These are phyloP conservation scores for Drepana falcataria DNA, from an alignment of 2,888 invertebrate species.

Conservation along the genomic window DNA sequence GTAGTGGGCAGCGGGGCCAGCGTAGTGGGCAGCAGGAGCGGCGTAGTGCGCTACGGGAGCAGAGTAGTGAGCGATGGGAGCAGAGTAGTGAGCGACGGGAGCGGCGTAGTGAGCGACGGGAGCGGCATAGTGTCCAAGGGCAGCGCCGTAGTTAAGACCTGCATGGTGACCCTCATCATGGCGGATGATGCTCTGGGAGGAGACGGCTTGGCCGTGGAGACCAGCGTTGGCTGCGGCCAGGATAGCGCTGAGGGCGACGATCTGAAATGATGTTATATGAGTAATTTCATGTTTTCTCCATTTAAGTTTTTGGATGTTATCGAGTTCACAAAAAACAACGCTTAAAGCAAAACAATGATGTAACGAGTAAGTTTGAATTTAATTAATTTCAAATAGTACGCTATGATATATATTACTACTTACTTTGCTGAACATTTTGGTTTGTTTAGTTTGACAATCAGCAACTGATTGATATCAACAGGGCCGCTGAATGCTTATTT, in stretches of 20 bases:
- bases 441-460: constrained; percentile 34
- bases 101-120: constrained; percentile 19
- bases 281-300: not conserved
- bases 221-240: constrained; percentile 71
- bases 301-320: too few species aligned
- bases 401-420: constrained; percentile 10
- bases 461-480: constrained; percentile 45
- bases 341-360: too few species aligned
- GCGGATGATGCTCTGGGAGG: constrained; percentile 54
- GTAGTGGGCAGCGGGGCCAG: constrained; percentile 23
- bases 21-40: constrained; percentile 15
- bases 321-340: too few species aligned
- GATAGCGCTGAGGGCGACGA: constrained; percentile 55
- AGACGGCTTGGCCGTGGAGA: constrained; percentile 49
- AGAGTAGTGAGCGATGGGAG: constrained; percentile 16
- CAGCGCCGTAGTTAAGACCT: constrained; percentile 31
- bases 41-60: constrained; percentile 15
- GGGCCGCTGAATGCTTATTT: constrained; percentile 47
- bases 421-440: constrained; percentile 53
- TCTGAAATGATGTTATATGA: constrained; percentile 34
- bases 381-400: too few species aligned
- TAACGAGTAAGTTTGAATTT: too few species aligned
- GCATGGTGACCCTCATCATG: constrained; percentile 50
- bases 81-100: constrained; percentile 12
- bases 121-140: constrained; percentile 21